Conservation (phyloP, 2,888 invertebrate genomes). For the Neoaliturus tenellus region DNA sequence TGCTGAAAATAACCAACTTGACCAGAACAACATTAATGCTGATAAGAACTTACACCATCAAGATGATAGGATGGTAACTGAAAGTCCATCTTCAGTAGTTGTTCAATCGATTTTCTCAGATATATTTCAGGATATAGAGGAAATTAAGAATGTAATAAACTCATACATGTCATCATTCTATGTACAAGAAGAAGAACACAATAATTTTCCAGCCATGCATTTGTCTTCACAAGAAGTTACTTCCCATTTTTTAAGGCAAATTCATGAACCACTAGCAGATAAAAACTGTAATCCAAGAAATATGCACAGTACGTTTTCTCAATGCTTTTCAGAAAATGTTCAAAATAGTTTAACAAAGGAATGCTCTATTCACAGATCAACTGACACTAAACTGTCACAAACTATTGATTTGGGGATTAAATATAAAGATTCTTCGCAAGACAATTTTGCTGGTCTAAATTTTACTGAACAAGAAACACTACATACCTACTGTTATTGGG, state of each 20-base stretch:
- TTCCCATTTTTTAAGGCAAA: not conserved
- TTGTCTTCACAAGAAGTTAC: not conserved
- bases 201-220: not conserved
- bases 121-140: not conserved
- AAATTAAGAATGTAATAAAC: not conserved
- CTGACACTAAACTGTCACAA: no score
- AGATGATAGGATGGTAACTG: not conserved
- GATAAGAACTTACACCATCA: not conserved
- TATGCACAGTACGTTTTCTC: not conserved
- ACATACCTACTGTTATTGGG: not conserved
- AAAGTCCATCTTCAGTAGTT: not conserved
- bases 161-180: constrained; percentile 17
- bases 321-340: not conserved
- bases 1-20: not conserved
- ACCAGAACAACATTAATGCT: not conserved
- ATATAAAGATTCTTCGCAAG: no score
- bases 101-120: constrained; percentile 12
- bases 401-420: no score
- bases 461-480: no score
- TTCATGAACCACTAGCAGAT: not conserved
- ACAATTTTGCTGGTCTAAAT: no score
- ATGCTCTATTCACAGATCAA: no score
- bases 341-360: not conserved
- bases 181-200: not conserved
- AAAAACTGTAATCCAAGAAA: not conserved